These are phyloP conservation scores for mouse (Mus musculus) DNA, from an alignment of 2,113 vertebrate genomes.

Conservation along the genomic window GRCm39 chr14:30425001-30425500, in stretches of 20 bases:
- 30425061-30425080: background rate
- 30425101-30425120: background rate
- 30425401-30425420: background rate
- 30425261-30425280: background rate
- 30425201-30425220: too few species aligned
- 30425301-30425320: background rate
- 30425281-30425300: background rate
- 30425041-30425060: background rate
- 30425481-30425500: background rate
- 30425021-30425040: background rate
- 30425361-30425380: background rate
- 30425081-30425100: background rate
- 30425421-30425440: background rate
- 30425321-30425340: background rate
- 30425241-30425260: background rate
- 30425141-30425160: background rate
- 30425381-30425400: background rate
- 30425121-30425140: fast-evolving
- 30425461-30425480: background rate
- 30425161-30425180: background rate
- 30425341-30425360: background rate
- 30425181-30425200: background rate
- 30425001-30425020: background rate
- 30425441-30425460: background rate
- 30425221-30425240: background rate